A percentile compares a stretch with the other conserved stretches of the same genome.
Conservation (phyloP, 2,113 vertebrate genomes). For the Microtus montanus region DNA sequence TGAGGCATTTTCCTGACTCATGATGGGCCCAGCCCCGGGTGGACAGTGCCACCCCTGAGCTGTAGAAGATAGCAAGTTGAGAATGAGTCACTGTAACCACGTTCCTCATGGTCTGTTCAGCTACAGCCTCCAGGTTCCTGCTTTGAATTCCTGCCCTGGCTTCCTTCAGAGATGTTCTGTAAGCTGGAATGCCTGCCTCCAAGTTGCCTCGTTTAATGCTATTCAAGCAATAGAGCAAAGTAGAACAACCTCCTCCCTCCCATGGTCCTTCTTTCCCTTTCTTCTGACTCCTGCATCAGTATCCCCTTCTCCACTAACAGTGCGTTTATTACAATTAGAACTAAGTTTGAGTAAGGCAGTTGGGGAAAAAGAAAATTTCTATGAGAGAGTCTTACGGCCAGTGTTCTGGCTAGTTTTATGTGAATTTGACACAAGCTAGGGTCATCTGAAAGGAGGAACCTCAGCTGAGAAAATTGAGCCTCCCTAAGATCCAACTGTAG, state of each 20-base stretch:
- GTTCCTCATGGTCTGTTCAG: background rate
- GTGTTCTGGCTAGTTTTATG: background rate
- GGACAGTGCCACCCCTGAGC: background rate
- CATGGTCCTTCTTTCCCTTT: background rate
- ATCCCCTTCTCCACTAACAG: background rate
- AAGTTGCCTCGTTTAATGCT: background rate
- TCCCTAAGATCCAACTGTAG: background rate
- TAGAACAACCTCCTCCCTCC: background rate
- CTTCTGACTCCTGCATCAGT: background rate
- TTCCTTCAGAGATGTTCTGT: background rate
- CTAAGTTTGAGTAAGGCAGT: slow-evolving; percentile 8
- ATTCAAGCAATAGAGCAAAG: background rate
- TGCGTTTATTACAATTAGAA: background rate
- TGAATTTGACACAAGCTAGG: background rate
- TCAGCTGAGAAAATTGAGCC: background rate
- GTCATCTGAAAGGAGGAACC: background rate
- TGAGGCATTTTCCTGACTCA: background rate
- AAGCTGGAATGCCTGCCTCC: background rate
- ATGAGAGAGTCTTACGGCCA: background rate
- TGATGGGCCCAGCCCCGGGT: background rate
- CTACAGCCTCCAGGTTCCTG: background rate
- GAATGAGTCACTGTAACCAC: background rate
- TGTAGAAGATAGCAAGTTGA: background rate
- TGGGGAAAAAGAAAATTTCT: background rate
- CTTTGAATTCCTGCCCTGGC: background rate